Base-by-base conservation (phyloP, 2,797 vertebrate genomes). In the Sternotherus odoratus region DNA sequence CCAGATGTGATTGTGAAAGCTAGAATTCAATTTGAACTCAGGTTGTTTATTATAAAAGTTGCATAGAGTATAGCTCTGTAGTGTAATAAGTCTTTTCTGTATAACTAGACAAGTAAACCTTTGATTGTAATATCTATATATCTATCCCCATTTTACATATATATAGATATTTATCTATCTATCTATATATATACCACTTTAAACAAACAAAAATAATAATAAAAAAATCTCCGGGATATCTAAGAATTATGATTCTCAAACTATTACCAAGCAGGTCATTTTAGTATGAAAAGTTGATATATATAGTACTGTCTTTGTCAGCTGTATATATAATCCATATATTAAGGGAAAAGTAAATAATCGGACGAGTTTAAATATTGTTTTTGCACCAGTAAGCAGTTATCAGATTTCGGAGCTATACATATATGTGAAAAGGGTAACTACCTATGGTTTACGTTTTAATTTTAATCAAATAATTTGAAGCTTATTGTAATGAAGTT, bases 1-100 rank as follows among this genome's bases (percentile, higher is more conserved):
- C 97, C 97, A 96, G 95, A 98, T 97, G 98, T 98, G 98, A 98
- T 98, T 98, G 98, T 99, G 98, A 98, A 97, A 98, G 96, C 98
- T 98, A 98, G 98, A 97, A 99, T 98, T 98, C 97, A 96, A 98
- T 98, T 98, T 97, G 97, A 98, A 98, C 98, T 98, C 98, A 98
- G 98, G 98, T 98, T 98, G 98, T 98, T 98, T 98, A 97, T 93
- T 96, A 97, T 96, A 96, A 97, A 97, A 97, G 97, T 98, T 96
- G 98, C 98, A 98, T 98, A 98, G 97, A 95, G 98, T 98, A 98
- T 98, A 98, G 98, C 98, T 98, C 97, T 97, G 98, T 98, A 98
- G 98, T 97, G 96, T 97, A 96, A 94, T 95, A 94, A 85, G 97
- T 98, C 95, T 93, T 95, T 97, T 98, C 97, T 97, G 97, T 97